Evolutionary conservation across 2,888 invertebrate genomes (phyloP).

Genomic region (Drosophila borealis): DNA sequence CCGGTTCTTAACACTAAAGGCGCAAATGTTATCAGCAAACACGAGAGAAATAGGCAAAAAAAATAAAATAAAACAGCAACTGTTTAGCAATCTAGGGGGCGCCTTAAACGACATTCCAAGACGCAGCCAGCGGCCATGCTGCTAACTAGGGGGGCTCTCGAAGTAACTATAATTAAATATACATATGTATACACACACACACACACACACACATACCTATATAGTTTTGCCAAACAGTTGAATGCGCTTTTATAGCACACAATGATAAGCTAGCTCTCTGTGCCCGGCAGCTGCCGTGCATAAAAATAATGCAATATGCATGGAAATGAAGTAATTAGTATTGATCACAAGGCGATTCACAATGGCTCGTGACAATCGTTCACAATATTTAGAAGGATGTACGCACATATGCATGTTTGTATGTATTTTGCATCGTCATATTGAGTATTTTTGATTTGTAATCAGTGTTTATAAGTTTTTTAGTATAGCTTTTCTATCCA

Average conservation of each 20-base stretch:
- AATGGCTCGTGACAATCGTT: slow-evolving; percentile 39
- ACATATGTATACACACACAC: not conserved
- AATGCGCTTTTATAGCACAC: slow-evolving; percentile 60
- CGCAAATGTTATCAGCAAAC: slow-evolving; percentile 75
- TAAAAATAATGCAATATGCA: slow-evolving; percentile 63
- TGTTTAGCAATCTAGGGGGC: slow-evolving; percentile 36
- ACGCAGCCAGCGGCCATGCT: slow-evolving; percentile 34
- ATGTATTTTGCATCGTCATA: not conserved
- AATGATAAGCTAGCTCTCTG: slow-evolving; percentile 49
- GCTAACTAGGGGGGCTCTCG: slow-evolving; percentile 29
- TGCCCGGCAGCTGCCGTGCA: slow-evolving; percentile 44
- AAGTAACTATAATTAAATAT: not conserved
- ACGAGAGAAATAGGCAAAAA: slow-evolving; percentile 30
- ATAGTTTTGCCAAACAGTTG: slow-evolving; percentile 54
- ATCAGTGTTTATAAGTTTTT: slow-evolving; percentile 15
- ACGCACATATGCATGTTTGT: not conserved
- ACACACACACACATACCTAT: not conserved
- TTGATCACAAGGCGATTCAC: slow-evolving; percentile 54
- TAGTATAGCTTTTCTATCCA: slow-evolving; percentile 7
- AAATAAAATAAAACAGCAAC: slow-evolving; percentile 35
- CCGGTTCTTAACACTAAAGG: slow-evolving; percentile 53
- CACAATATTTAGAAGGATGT: not conserved
- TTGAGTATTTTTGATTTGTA: slow-evolving; percentile 2
- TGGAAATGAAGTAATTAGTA: slow-evolving; percentile 69
- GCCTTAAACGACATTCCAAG: slow-evolving; percentile 60